Base-by-base conservation (phyloP, 2,797 vertebrate genomes). In the Pterois miles region DNA sequence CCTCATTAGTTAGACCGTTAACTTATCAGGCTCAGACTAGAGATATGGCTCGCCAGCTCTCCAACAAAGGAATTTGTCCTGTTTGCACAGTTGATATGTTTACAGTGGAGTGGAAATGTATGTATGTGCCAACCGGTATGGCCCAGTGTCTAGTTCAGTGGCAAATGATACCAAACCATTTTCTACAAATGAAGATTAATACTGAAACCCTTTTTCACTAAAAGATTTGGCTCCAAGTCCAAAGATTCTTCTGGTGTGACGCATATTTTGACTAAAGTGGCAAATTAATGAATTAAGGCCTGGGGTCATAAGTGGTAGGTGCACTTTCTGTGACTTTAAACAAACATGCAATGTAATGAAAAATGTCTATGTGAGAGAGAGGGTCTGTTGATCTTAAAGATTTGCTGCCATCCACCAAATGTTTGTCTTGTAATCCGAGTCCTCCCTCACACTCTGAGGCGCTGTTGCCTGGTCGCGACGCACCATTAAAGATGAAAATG, bases 11-110 rank as follows among this genome's bases (percentile, higher is more conserved):
- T 67, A 58, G 80, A 79, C 67, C 48, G 73, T 86, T 80, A 73
- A 91, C 88, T 91, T 91, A 90, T 92, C 89, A 80, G 85, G 46
- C 84, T 57, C 80, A 86, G 89, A 83, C 83, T 79, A 25, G 36
- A 74, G 91, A 91, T 90, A 90, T 29, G 85, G 57, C 68, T n/a
- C 33, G 72, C 58, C 70, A 1, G 57, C 64, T 25, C 74, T 82
- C 65, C 64, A 64, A 74, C 72, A 81, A 71, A 72, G 81, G 82
- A 92, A 91, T 90, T 74, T 69, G 71, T 81, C 80, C 74, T 83
- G 90, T 94, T 92, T 91, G 87, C 74, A 50, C 71, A 90, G 86
- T 84, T 76, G 65, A 87, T 85, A 62, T 90, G 85, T 94, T 88
- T 92, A 86, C 82, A 81, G 78, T 79, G 12, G 69, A 75, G 75